Evolutionary conservation across 2,797 vertebrate genomes (phyloP), one percentile per base, ranked within the genome.

Genomic region (Somateria mollissima): DNA sequence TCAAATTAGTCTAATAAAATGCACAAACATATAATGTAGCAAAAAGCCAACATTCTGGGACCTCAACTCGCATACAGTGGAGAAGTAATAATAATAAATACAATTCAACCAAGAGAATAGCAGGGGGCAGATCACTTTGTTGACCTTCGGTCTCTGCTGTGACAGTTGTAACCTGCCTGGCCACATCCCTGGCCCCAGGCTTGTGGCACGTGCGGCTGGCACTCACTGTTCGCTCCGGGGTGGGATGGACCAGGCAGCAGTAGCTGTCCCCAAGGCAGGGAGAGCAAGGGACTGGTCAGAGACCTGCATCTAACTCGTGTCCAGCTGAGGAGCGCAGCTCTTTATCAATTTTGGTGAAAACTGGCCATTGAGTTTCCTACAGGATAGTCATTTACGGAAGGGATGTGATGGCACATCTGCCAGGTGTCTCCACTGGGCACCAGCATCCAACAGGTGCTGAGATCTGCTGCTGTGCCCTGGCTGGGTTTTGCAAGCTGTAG

Each of bases 1-100:
- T 97, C 87, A 83, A 85, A 93, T 96, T 93, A 95, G 73, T 89
- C 94, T 97, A 98, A 97, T 97, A 97, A 96, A 96, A 96, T 91
- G 79, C 95, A 85, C 58, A 91, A 95, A 91, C 61, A 89, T 73
- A 71, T 22, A 71, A 72, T 32, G 43, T 62, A 92, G n/a, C 43
- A 83, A 86, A 95, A 95, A 70, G 37, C 24, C 54, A 95, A 91
- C 54, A 28, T 70, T 92, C 90, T 84, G 61, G 70, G 92, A 83
- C 53, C 10, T 70, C 65, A 70, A 15, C 78, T 89, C 80, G 28
- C 73, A 54, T 25, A 45, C 25, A 67, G 66, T 9, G 21, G 69
- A 74, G 36, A 87, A 84, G 11, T 54, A 84, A 37, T 84, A 77
- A 77, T 49, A 90, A 80, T 79, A 57, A 79, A 72, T 89, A 84